Base-by-base conservation (phyloP, 2,888 invertebrate species). In the Auanema sp. region DNA sequence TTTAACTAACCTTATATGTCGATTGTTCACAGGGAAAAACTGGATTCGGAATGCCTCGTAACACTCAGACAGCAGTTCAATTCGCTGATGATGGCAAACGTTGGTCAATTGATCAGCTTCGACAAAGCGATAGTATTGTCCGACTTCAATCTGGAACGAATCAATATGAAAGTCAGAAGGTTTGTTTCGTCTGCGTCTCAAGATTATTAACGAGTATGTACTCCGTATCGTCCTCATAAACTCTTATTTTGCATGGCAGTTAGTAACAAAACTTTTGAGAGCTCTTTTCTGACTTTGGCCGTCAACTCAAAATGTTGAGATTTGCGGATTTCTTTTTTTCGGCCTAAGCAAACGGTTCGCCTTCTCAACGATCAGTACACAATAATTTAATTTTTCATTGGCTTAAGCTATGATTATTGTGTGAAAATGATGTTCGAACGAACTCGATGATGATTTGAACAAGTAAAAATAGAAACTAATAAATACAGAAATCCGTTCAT, bases 141-240 rank as follows among this genome's bases (percentile, higher is more conserved):
- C 77, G 83, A 51, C 71, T 83, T 4, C 83, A 83, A 68, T 72
- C 75, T 14, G 83, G 83, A 51, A 80, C 82, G 49, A 83, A 83
- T 69, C 72, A 77, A 56, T 81, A 74, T 69, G 78, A 79, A 41
- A 78, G 78, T 41, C 81, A 81, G 64, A 81, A 81, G 77, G 81
- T 81, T 56, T 58, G 63, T 62, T 50, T 47, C 8, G 33, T 33
- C 33, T 8, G 3, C 8, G 33, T 33, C 33, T 33, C 25, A 54
- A 21, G 18, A 43, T 40, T 54, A 49, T 60, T 24, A 49, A 4
- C 49, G 24, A 8, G 18, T 60, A 6, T 47, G 47, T 21, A 47
- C 21, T 16, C 8, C 8, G 18, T 47, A 5, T 47, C 8, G 18
- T 47, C 47, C 47, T 8, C 47, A 21, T 8, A 47, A 47, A 21